phyloP scores from a whole-genome alignment of 2,888 invertebrate genomes.

The Didymodactylos carnosus region DNA sequence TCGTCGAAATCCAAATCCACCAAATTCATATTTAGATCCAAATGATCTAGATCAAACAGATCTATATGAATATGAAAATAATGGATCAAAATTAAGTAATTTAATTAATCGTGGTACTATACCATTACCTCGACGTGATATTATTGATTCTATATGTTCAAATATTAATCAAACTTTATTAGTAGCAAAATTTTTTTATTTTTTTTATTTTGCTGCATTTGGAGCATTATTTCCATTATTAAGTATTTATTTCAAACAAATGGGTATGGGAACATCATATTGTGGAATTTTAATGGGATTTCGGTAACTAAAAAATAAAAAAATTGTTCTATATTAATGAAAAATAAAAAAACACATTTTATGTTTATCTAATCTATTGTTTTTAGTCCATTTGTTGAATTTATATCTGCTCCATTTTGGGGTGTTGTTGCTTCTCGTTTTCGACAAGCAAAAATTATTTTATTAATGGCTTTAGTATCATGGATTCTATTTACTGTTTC shows the following conservation, averaged over 20 bases:
- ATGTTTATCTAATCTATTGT: too few species aligned
- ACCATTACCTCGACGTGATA: constrained; percentile 36
- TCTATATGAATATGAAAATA: constrained; percentile 5
- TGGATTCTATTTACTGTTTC: constrained; percentile 94
- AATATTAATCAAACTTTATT: constrained; percentile 71
- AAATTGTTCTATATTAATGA: too few species aligned
- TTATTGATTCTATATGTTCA: constrained; percentile 61
- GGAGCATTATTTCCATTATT: constrained; percentile 90
- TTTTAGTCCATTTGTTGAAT: constrained; percentile 66
- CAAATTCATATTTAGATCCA: too few species aligned
- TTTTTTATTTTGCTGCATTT: constrained; percentile 97
- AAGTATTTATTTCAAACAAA: constrained; percentile 97
- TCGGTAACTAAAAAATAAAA: neutral
- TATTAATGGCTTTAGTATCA: constrained; percentile 69
- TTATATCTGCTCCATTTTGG: constrained; percentile 92
- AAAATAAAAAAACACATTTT: too few species aligned
- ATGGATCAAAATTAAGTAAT: neutral
- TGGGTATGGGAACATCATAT: constrained; percentile 93
- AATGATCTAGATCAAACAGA: neutral
- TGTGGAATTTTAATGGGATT: constrained; percentile 67
- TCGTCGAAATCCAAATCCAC: too few species aligned
- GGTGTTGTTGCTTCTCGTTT: constrained; percentile 72
- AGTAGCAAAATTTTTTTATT: constrained; percentile 88
- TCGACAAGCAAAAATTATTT: constrained; percentile 43
- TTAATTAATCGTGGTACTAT: neutral